phyloP scores from a whole-genome alignment of 2,888 invertebrate genomes.

The Cataglyphis livida region DNA sequence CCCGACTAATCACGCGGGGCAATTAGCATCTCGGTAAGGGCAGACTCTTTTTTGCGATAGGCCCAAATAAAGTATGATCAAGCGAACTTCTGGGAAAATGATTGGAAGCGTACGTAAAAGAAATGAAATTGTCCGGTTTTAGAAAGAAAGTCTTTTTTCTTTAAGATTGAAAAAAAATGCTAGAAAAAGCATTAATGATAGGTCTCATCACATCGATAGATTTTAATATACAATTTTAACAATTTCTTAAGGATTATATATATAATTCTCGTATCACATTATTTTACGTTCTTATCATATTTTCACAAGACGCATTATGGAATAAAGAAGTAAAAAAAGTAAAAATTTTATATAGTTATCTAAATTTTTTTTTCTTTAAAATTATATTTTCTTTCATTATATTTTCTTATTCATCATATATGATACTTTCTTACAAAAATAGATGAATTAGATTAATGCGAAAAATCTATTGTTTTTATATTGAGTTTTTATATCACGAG shows the following conservation, averaged over 20 bases:
- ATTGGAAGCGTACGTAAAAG: not conserved
- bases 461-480: not conserved
- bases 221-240: not conserved
- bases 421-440: constrained; percentile 10
- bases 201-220: not conserved
- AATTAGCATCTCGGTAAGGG: constrained; percentile 76
- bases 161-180: constrained; percentile 4
- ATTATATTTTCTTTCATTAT: no score
- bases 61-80: constrained; percentile 14
- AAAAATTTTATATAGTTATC: not conserved
- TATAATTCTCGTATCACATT: not conserved
- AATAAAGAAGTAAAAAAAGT: not conserved
- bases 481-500: not conserved
- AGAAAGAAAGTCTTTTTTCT: not conserved
- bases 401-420: not conserved
- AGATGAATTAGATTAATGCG: not conserved
- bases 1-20: constrained; percentile 72
- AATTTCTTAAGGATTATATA: not conserved
- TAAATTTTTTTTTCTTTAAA: not conserved
- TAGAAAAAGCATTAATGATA: no score
- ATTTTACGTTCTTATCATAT: constrained; percentile 10
- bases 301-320: not conserved
- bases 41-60: constrained; percentile 37
- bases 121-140: not conserved
- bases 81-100: constrained; percentile 11